Evolutionary conservation across 2,888 invertebrate genomes (phyloP), one percentile per base, ranked within the genome.

Genomic region (Ommatoiulus sabulosus): DNA sequence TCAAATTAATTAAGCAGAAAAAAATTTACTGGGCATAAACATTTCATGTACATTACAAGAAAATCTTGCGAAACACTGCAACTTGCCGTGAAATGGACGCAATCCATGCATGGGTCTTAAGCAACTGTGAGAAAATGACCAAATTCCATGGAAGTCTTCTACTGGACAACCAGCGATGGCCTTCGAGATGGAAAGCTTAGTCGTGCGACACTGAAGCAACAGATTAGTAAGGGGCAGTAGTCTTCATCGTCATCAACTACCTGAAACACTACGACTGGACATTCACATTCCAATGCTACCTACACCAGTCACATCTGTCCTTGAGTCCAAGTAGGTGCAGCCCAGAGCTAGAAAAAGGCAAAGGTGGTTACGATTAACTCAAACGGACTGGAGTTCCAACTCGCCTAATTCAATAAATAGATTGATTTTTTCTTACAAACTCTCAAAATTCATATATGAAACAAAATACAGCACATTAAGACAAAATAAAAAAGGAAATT

Each of bases 11-110:
- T 89, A 87, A 89, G 89, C 89, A 89, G 88, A 88, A 87, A 86
- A 88, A 89, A 89, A 88, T 86, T 88, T 89, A 87, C 87, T 87
- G 87, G 87, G 35, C 87, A 46, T 63, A 87, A 89, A 89, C 89
- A 89, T 44, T 63, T 89, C 89, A 89, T 89, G 87, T 89, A 89
- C 89, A 88, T 17, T 87, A 87, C 87, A 87, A 72, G 72, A 87
- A 87, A 87, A 72, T 72, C 80, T 87, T 80, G 63, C 80, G 72
- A 80, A 87, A 87, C 87, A 72, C 87, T 63, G 63, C 44, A 80
- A 44, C 57, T 86, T 87, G 87, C 63, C 35, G 87, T 87, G 87
- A 84, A 87, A 88, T 46, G 84, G 44, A 84, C 20, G 88, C 88
- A 85, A 88, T 88, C 88, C 88, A 84, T 46, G 88, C 84, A 88